Conservation (phyloP, 2,113 vertebrate species). For the Cinclus cinclus region DNA sequence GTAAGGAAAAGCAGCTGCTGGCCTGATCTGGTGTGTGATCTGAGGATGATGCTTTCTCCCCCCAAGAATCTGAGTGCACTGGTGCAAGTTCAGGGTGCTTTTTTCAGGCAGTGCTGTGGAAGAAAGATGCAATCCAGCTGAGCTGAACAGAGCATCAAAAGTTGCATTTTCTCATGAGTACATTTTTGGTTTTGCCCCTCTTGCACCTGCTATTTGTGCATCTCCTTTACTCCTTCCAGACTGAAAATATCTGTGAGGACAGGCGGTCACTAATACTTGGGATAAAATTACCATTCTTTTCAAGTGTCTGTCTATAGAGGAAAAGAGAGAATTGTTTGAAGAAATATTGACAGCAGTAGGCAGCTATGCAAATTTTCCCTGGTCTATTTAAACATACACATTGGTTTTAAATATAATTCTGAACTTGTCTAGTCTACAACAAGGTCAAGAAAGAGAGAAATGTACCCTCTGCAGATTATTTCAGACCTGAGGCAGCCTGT, state of each 20-base stretch:
- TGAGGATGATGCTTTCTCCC: neutral
- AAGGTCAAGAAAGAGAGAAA: slow-evolving; percentile 48
- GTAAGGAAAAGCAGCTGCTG: neutral
- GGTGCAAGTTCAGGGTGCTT: neutral
- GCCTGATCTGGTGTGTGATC: neutral
- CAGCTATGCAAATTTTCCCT: slow-evolving; percentile 30
- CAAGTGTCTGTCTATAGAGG: neutral
- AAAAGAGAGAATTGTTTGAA: neutral
- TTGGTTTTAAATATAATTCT: slow-evolving; percentile 57
- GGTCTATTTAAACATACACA: slow-evolving; percentile 29
- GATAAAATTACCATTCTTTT: slow-evolving; percentile 45
- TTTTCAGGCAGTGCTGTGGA: neutral
- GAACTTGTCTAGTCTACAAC: slow-evolving; percentile 29
- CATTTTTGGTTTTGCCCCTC: neutral
- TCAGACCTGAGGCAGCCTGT: slow-evolving; percentile 32
- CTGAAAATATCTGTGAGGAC: slow-evolving; percentile 30
- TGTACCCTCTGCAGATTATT: slow-evolving; percentile 47
- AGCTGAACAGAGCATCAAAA: neutral
- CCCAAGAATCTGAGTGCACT: neutral
- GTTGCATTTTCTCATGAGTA: neutral
- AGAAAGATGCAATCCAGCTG: neutral
- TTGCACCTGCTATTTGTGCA: neutral
- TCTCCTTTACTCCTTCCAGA: neutral
- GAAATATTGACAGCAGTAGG: slow-evolving; percentile 13
- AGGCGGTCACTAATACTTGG: slow-evolving; percentile 13